These are phyloP conservation scores for Apocrypta bakeri DNA, from an alignment of 1,140 invertebrate species.

Conservation along the genomic window DNA sequence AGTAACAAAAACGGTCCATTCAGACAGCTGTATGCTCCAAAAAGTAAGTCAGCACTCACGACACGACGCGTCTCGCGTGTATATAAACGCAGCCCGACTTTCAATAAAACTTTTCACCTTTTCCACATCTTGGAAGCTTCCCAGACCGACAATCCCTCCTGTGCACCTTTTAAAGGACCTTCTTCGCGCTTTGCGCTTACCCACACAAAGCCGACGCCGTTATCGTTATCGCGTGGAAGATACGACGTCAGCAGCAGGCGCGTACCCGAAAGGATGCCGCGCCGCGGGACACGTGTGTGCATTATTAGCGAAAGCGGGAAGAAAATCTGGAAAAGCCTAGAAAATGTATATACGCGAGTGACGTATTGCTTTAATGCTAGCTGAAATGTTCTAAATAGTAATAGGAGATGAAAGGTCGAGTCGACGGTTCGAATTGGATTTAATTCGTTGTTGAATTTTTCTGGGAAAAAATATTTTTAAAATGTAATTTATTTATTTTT, in stretches of 20 bases:
- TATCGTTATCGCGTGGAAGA: not conserved
- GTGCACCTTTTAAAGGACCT: not conserved
- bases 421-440: not conserved
- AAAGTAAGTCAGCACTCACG: not conserved
- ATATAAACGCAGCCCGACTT: not conserved
- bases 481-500: no score
- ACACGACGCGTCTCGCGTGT: no score
- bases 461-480: no score
- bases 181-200: not conserved
- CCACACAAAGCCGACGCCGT: slow-evolving; percentile 17
- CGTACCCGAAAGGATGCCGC: not conserved
- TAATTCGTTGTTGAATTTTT: not conserved
- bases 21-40: not conserved
- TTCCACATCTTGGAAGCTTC: not conserved
- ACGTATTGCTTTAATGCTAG: not conserved
- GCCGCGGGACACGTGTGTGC: not conserved
- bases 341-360: no score
- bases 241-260: slow-evolving; percentile 7
- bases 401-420: no score
- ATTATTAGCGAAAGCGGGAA: not conserved
- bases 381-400: no score
- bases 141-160: not conserved
- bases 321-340: not conserved
- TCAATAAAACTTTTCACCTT: not conserved
- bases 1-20: not conserved